These are phyloP conservation scores for Luperina testacea DNA, from an alignment of 2,888 invertebrate genomes.

Conservation along the genomic window DNA sequence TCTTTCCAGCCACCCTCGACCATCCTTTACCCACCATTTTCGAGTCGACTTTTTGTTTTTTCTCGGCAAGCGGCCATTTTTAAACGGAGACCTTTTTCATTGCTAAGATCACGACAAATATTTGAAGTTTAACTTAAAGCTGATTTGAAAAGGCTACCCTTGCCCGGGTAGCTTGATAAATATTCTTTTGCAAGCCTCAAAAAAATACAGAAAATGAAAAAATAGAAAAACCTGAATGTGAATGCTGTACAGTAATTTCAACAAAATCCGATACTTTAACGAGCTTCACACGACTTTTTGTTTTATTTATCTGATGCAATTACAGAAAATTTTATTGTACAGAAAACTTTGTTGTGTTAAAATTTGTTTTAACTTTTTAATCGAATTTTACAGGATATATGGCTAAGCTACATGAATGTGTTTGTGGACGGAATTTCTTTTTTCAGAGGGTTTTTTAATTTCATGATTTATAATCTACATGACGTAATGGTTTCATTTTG, in stretches of 20 bases:
- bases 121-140: conserved; percentile 13
- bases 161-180: not conserved
- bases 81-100: not conserved
- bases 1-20: not conserved
- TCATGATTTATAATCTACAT: not conserved
- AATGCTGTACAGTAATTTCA: not conserved
- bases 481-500: not conserved
- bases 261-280: conserved; percentile 10
- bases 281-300: not conserved
- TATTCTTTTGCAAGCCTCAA: not conserved
- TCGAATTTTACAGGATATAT: not conserved
- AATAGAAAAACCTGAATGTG: not conserved
- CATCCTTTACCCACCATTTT: not conserved
- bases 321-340: not conserved
- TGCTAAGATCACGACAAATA: conserved; percentile 18
- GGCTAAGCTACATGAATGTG: too few species aligned
- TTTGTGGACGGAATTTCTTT: not conserved
- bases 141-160: conserved; percentile 18
- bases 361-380: not conserved
- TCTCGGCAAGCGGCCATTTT: not conserved
- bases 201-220: conserved; percentile 2
- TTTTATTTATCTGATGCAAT: not conserved
- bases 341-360: not conserved
- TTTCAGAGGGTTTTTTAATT: not conserved
- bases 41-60: not conserved